Evolutionary conservation across 2,888 invertebrate species (phyloP).

Genomic region (Pollenia angustigena): DNA sequence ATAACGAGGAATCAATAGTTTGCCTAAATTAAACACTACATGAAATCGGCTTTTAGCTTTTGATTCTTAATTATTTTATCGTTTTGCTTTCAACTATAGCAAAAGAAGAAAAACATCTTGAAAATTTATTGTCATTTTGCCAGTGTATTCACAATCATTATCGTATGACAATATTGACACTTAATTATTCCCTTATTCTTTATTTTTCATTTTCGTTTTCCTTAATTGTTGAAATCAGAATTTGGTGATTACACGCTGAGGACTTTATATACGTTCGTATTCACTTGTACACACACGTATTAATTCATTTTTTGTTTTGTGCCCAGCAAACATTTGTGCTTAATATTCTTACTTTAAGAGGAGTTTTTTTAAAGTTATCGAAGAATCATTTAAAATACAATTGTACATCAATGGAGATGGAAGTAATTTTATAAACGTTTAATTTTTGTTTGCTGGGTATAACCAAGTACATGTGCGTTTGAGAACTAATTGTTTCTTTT

Average conservation of each 20-base stretch:
- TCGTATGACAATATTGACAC: constrained; percentile 22
- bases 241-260: constrained; percentile 6
- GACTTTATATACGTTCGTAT: neutral
- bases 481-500: constrained; percentile 39
- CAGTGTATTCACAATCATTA: constrained; percentile 26
- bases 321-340: neutral
- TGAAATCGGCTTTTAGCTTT: too few species aligned
- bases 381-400: too few species aligned
- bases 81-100: too few species aligned
- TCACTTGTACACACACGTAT: neutral
- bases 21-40: too few species aligned
- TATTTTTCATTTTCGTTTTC: constrained; percentile 2
- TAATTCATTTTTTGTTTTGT: neutral
- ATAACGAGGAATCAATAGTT: too few species aligned
- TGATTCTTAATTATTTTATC: too few species aligned
- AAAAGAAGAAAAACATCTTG: too few species aligned
- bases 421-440: too few species aligned
- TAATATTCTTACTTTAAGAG: neutral
- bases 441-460: neutral
- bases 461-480: neutral
- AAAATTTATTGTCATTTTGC: neutral
- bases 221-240: constrained; percentile 36
- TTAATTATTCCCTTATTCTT: constrained; percentile 44
- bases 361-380: too few species aligned
- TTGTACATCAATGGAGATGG: too few species aligned